These are phyloP conservation scores for Xenopus borealis DNA, from an alignment of 2,113 vertebrate species.

Conservation along the genomic window DNA sequence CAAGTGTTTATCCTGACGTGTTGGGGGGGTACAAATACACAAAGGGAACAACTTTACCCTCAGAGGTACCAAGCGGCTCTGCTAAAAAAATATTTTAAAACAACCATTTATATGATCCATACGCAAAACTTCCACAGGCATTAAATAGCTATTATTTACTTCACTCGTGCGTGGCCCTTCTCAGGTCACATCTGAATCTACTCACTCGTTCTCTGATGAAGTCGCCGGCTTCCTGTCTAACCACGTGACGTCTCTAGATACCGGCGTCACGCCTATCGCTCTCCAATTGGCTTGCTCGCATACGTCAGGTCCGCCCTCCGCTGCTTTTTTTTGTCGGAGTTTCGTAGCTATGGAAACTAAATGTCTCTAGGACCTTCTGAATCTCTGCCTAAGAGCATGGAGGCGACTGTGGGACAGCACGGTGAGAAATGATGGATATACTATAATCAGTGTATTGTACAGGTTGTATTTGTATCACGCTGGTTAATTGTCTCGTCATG, in stretches of 20 bases:
- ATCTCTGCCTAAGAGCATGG: not conserved
- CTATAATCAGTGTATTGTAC: no score
- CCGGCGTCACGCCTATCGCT: not conserved
- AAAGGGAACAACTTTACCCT: no score
- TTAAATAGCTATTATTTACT: no score
- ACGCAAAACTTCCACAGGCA: no score
- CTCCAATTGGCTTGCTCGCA: not conserved
- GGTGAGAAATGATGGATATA: not conserved
- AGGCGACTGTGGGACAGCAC: not conserved
- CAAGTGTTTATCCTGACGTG: no score
- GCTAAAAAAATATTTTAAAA: no score
- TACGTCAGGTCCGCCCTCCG: conserved; percentile 4
- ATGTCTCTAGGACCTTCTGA: not conserved
- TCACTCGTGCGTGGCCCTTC: no score
- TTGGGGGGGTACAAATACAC: no score
- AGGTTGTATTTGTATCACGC: no score
- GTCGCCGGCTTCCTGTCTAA: conserved; percentile 13
- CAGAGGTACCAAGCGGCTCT: no score
- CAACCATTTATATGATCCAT: no score
- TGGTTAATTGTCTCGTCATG: no score
- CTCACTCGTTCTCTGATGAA: not conserved
- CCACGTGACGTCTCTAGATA: conserved; percentile 11
- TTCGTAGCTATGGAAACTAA: conserved; percentile 5
- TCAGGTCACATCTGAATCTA: not conserved
- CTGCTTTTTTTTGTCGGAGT: not conserved